These are phyloP conservation scores for Biston betularia DNA, from an alignment of 2,888 invertebrate genomes.

Conservation along the genomic window DNA sequence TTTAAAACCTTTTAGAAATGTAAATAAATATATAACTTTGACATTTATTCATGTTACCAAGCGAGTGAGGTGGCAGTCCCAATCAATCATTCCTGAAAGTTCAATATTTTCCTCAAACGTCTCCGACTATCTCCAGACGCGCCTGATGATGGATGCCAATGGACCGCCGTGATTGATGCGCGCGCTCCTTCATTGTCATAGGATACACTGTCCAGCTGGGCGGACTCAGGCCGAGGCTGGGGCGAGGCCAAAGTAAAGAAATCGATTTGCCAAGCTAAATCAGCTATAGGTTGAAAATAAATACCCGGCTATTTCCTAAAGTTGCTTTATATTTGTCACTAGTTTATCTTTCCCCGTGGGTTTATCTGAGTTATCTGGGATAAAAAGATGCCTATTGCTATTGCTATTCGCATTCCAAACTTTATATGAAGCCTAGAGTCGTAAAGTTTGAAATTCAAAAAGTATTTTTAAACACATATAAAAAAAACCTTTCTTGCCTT, in stretches of 20 bases:
- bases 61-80: conserved; percentile 11
- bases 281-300: background rate
- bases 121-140: conserved; percentile 16
- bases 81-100: conserved; percentile 24
- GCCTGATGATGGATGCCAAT: conserved; percentile 26
- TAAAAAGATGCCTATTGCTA: too few relatives aligned
- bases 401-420: too few relatives aligned
- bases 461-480: too few relatives aligned
- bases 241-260: background rate
- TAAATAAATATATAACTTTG: background rate
- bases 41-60: conserved; percentile 4
- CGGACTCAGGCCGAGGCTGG: conserved; percentile 6
- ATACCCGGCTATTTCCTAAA: background rate
- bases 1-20: background rate
- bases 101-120: conserved; percentile 25
- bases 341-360: too few relatives aligned
- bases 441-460: too few relatives aligned
- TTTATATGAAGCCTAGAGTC: too few relatives aligned
- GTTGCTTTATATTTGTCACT: too few relatives aligned
- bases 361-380: too few relatives aligned
- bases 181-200: conserved; percentile 31
- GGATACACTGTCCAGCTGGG: conserved; percentile 22
- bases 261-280: too few relatives aligned
- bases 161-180: conserved; percentile 28
- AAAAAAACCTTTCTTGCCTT: too few relatives aligned